A percentile compares a stretch with the other conserved stretches of the same genome.
These are phyloP conservation scores for Xestia rhomboidea DNA, from an alignment of 2,888 invertebrate genomes.

Conservation along the genomic window DNA sequence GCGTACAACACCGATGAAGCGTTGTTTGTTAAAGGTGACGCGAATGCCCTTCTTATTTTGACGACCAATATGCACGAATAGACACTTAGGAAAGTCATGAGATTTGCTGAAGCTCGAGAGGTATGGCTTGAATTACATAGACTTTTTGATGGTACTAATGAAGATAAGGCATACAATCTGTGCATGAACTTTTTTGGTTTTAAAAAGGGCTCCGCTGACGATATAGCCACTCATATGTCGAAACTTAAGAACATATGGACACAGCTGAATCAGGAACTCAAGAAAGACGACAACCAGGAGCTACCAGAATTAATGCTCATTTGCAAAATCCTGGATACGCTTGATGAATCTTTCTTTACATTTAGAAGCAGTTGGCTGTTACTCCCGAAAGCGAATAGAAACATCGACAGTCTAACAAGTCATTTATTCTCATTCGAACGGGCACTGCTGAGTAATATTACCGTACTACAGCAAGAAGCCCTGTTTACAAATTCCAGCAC, in stretches of 20 bases:
- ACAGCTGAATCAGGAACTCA: not conserved
- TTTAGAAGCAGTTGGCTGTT: not conserved
- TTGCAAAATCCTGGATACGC: not conserved
- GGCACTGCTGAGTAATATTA: not conserved
- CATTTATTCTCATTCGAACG: not conserved
- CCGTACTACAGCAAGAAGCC: slow-evolving; percentile 1
- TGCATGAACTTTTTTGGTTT: not conserved
- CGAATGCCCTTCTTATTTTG: not conserved
- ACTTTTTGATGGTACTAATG: not conserved
- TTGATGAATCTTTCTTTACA: not conserved
- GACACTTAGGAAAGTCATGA: not conserved
- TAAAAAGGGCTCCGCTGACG: not conserved
- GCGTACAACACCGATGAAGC: not conserved
- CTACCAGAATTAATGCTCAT: not conserved
- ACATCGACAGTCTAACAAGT: not conserved
- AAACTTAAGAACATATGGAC: not conserved
- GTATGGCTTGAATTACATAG: slow-evolving; percentile 3
- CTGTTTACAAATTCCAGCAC: not conserved
- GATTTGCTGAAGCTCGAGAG: slow-evolving; percentile 3
- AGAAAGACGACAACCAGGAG: not conserved
- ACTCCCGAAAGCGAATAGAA: not conserved
- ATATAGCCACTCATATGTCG: not conserved
- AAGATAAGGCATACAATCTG: slow-evolving; percentile 1
- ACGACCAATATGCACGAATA: not conserved
- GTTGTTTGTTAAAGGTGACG: not conserved